Evolutionary conservation across 2,888 invertebrate genomes (phyloP), one percentile per base, ranked within the genome.

Genomic region (Acrocyrtus sp.): DNA sequence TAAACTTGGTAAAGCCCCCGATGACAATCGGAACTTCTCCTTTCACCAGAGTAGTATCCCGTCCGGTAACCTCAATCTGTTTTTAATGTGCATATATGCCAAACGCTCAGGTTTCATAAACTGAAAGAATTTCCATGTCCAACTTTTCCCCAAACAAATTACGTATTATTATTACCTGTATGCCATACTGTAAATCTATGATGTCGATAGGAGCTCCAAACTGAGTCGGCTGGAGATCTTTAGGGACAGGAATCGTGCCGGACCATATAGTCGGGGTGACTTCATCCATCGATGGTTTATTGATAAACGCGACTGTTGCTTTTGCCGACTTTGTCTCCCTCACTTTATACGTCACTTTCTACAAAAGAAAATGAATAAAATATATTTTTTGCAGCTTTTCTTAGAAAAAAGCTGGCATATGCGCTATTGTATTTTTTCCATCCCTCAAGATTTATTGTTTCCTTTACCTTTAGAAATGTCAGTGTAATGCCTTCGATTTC

Each of bases 341-440:
- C 51, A 76, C 73, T 67, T 76, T 76, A 53, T 76, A 76, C 12
- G 50, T 61, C 19, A 76, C 76, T 76, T 76, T 76, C 76, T 73
- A 27, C 15, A 62, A 53, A 47, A 15, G 27, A 56, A 8, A 17
- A 43, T 27, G 15, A 56, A n/a, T 15, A 24, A 24, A 15, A 39
- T 22, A 12, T 53, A 10, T 3, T 26, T 34, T 45, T 12, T 45
- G 15, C 5, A 12, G 34, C 12, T 12, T 12, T 34, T 12, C 34
- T 12, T 34, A 5, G 34, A 34, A 34, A 34, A 8, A 34, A 34
- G 12, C 12, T 5, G 12, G 34, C 12, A 34, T 34, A 45, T 21
- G 41, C 56, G 21, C 17, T 45, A 54, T 24, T 65, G 48, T 47
- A 27, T 15, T n/a, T n/a, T n/a, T n/a, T n/a, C n/a, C n/a, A n/a